Evolutionary conservation across 2,797 vertebrate genomes (phyloP).

Genomic region (Aeoliscus strigatus): DNA sequence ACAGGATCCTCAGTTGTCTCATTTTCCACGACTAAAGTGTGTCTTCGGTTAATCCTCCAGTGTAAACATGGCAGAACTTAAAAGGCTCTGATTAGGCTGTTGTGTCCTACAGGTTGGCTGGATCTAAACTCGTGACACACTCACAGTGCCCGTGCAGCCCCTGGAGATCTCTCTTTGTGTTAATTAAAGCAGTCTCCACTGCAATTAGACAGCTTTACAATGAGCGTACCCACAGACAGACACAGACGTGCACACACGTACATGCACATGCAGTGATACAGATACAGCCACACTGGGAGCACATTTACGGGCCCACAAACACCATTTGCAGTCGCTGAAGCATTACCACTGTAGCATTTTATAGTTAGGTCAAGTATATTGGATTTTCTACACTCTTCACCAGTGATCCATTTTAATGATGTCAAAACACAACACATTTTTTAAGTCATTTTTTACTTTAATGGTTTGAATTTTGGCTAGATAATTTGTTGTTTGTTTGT

Average conservation of each 20-base stretch:
- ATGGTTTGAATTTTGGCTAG: no score
- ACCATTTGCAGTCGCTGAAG: conserved; percentile 25
- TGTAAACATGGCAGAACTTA: conserved; percentile 70
- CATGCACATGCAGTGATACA: conserved; percentile 25
- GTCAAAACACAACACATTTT: not conserved
- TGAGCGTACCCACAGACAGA: conserved; percentile 42
- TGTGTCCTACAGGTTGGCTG: conserved; percentile 69
- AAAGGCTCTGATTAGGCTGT: conserved; percentile 74
- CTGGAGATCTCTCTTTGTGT: conserved; percentile 67
- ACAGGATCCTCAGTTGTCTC: conserved; percentile 55
- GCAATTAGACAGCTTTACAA: conserved; percentile 69
- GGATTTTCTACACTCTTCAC: conserved; percentile 4
- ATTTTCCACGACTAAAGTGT: conserved; percentile 66
- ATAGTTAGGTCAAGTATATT: conserved; percentile 8
- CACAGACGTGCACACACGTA: conserved; percentile 14
- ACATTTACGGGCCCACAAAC: conserved; percentile 43
- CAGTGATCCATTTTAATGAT: conserved; percentile 2
- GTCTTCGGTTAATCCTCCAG: conserved; percentile 67
- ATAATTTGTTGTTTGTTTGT: no score
- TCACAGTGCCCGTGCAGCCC: conserved; percentile 52
- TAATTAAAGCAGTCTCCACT: conserved; percentile 73
- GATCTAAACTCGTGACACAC: conserved; percentile 68
- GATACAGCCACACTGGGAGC: conserved; percentile 37
- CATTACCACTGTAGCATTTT: conserved; percentile 12
- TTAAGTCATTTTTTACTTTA: no score